These are phyloP conservation scores for Nyctereutes procyonoides DNA, from an alignment of 2,113 vertebrate genomes.

Conservation along the genomic window DNA sequence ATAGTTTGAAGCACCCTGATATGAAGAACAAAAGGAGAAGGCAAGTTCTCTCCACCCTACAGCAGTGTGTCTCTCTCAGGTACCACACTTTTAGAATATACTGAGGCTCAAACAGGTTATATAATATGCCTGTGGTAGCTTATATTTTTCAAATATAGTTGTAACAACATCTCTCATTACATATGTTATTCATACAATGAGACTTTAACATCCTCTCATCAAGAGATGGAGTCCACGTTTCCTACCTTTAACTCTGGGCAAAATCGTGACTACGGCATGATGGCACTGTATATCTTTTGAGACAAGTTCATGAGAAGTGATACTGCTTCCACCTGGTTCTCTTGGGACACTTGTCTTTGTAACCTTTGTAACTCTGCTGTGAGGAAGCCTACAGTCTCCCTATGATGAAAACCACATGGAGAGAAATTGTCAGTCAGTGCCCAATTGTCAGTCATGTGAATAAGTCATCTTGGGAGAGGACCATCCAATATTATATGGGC, in stretches of 20 bases:
- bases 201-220: not conserved
- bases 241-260: not conserved
- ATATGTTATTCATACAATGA: not conserved
- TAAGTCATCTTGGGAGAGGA: not conserved
- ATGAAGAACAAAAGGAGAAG: not conserved
- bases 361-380: not conserved
- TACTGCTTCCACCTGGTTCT: not conserved
- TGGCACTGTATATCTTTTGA: not conserved
- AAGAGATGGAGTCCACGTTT: not conserved
- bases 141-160: not conserved
- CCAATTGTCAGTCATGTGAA: not conserved
- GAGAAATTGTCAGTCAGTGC: not conserved
- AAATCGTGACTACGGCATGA: not conserved
- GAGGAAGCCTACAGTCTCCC: not conserved
- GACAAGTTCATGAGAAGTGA: not conserved
- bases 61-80: not conserved
- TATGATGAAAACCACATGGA: not conserved
- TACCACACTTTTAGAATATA: not conserved
- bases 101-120: not conserved
- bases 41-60: not conserved
- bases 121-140: not conserved
- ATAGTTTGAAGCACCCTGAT: not conserved
- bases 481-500: not conserved
- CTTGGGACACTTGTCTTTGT: not conserved
- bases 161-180: not conserved